Conservation (phyloP, 2,113 vertebrate genomes). For the Protobothrops mucrosquamatus region DNA sequence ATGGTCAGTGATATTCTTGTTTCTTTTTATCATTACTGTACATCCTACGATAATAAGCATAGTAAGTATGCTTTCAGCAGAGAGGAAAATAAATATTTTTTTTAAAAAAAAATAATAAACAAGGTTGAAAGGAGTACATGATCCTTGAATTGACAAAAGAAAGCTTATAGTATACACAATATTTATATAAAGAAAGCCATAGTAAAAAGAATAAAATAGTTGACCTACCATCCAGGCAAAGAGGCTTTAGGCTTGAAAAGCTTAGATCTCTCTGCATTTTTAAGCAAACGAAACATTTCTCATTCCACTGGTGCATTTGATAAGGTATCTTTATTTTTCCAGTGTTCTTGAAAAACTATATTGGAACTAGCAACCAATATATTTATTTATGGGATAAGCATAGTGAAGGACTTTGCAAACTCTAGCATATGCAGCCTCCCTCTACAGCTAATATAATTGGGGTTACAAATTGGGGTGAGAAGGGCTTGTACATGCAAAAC, state of each 20-base stretch:
- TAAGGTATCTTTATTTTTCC: background rate
- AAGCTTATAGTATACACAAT: background rate
- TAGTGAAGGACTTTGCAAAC: background rate
- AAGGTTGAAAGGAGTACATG: background rate
- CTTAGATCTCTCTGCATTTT: background rate
- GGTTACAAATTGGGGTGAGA: background rate
- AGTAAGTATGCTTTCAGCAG: background rate
- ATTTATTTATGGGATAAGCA: background rate
- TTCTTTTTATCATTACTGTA: background rate
- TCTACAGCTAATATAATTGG: background rate
- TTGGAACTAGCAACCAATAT: background rate
- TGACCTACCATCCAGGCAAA: background rate
- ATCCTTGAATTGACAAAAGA: background rate
- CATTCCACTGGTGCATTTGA: background rate
- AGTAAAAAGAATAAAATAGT: background rate
- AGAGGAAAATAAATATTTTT: background rate
- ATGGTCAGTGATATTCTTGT: background rate
- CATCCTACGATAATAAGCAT: background rate
- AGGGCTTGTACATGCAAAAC: background rate
- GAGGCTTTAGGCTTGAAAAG: background rate
- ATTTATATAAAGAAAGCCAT: background rate
- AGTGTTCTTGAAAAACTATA: background rate
- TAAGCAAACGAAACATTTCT: background rate
- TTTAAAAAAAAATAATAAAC: background rate
- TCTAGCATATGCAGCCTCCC: background rate